Conservation (phyloP, 2,797 vertebrate genomes). For the Pelochelys cantorii region DNA sequence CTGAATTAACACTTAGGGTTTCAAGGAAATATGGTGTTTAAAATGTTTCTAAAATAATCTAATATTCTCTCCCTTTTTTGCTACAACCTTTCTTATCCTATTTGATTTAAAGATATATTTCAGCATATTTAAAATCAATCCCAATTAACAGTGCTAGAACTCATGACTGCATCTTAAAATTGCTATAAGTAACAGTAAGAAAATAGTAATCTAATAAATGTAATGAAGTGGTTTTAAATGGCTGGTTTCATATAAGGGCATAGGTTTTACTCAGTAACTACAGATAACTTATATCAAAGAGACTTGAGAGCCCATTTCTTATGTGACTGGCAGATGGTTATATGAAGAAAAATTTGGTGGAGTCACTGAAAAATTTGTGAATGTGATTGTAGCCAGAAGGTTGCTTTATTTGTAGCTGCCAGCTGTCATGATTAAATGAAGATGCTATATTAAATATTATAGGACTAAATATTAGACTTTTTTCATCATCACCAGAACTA, state of each 20-base stretch:
- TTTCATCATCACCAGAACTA: background rate
- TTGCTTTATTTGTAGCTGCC: background rate
- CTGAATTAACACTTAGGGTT: background rate
- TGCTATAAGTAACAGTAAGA: background rate
- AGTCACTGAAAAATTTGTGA: background rate
- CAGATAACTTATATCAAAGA: rapidly evolving
- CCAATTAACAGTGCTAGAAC: background rate
- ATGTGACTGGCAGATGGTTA: background rate
- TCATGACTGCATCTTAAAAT: background rate
- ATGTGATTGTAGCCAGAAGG: background rate
- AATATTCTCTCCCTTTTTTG: too few species aligned
- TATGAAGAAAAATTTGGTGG: background rate
- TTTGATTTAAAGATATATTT: too few species aligned
- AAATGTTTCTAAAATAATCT: too few species aligned
- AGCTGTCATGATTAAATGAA: background rate
- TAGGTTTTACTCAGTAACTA: background rate
- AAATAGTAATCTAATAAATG: background rate
- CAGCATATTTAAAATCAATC: background rate
- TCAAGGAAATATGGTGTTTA: too few species aligned
- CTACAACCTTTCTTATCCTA: too few species aligned
- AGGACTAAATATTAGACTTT: background rate
- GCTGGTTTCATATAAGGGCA: background rate
- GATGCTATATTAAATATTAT: background rate
- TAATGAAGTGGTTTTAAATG: background rate
- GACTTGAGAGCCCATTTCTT: background rate